Percentiles rank a stretch among this genome's conserved stretches.
phyloP scores from a whole-genome alignment of 2,888 invertebrate genomes.

The Zaprionus obscuricornis region DNA sequence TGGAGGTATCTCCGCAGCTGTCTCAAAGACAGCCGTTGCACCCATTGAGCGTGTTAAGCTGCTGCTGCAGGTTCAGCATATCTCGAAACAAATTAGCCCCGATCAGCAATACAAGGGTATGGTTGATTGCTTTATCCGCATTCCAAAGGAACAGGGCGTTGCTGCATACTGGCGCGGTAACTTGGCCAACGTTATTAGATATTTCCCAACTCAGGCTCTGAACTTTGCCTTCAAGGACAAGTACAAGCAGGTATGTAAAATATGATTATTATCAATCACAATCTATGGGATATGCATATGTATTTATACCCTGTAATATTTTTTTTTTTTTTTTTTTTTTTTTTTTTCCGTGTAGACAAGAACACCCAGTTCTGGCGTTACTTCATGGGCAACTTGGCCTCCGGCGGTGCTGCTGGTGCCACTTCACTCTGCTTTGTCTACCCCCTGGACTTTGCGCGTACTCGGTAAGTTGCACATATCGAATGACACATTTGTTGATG shows the following conservation, averaged over 20 bases:
- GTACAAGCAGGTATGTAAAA: conserved; percentile 87
- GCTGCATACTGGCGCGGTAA: conserved; percentile 96
- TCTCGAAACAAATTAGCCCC: conserved; percentile 93
- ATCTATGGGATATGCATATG: too few species aligned
- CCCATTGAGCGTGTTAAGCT: conserved; percentile 98
- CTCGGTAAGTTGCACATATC: conserved; percentile 89
- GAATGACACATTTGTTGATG: too few species aligned
- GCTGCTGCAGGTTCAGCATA: conserved; percentile 96
- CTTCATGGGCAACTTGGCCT: conserved; percentile 94
- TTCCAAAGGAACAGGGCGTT: conserved; percentile 94
- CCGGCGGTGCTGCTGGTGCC: conserved; percentile 97
- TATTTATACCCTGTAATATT: too few species aligned
- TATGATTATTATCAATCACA: not conserved
- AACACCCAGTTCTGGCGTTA: conserved; percentile 95
- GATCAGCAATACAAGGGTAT: conserved; percentile 97
- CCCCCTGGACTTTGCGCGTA: conserved; percentile 97
- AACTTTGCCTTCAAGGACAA: conserved; percentile 98
- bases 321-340: too few species aligned
- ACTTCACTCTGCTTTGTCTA: conserved; percentile 97
- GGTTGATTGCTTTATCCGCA: conserved; percentile 92
- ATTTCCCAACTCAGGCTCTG: conserved; percentile 97
- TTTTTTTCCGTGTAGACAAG: conserved; percentile 88
- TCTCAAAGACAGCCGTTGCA: conserved; percentile 97
- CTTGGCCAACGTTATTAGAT: conserved; percentile 96
- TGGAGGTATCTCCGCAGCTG: conserved; percentile 96